Conservation (phyloP, 1,140 invertebrate genomes). For the Drosophila simulans region DNA sequence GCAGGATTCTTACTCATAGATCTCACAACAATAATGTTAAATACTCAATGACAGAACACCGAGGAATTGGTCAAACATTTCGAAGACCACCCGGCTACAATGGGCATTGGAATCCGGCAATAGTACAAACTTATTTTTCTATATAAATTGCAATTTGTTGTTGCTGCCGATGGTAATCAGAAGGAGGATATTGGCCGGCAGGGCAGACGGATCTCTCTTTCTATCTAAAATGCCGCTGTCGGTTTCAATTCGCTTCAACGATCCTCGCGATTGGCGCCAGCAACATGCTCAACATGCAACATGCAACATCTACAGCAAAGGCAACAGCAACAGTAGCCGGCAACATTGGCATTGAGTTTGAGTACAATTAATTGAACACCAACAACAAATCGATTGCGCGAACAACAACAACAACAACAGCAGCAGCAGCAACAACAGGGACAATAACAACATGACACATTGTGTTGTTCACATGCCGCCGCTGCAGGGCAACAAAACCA, state of each 20-base stretch:
- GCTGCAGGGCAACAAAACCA: conserved; percentile 49
- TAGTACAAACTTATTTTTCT: conserved; percentile 69
- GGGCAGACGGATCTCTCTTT: neutral
- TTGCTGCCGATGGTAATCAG: conserved; percentile 65
- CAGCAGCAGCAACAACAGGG: conserved; percentile 21
- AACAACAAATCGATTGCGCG: conserved; percentile 82
- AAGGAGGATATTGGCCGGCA: neutral
- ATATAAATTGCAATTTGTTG: conserved; percentile 66
- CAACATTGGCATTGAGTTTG: conserved; percentile 65
- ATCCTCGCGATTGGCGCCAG: conserved; percentile 61
- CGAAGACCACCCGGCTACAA: conserved; percentile 58
- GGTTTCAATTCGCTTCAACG: conserved; percentile 29
- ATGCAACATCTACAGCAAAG: conserved; percentile 21
- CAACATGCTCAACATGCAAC: conserved; percentile 31
- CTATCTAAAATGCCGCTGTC: conserved; percentile 53
- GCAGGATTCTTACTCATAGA: neutral
- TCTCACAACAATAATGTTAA: neutral
- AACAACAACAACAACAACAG: conserved; percentile 42
- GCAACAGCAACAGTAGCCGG: conserved; percentile 50
- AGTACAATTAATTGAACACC: conserved; percentile 82
- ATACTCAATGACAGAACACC: conserved; percentile 28
- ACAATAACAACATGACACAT: conserved; percentile 76
- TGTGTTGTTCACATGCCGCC: conserved; percentile 75
- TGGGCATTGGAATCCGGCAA: conserved; percentile 39
- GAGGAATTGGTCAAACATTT: conserved; percentile 28